Evolutionary conservation across 2,888 invertebrate species (phyloP), one percentile per base, ranked within the genome.

Genomic region (Chaitophorus viminalis): DNA sequence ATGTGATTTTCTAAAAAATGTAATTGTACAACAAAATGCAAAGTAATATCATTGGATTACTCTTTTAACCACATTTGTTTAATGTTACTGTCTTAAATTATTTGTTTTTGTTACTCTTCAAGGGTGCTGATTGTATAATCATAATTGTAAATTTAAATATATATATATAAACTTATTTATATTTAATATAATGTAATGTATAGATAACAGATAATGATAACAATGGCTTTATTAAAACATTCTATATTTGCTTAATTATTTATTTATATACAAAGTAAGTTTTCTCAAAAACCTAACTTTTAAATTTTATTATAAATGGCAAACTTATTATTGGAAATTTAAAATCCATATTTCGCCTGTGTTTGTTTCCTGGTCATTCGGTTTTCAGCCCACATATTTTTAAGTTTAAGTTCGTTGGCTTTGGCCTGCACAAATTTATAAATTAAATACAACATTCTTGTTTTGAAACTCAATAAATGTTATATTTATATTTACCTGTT

Each of bases 341-440:
- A 98, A 93, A 98, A 98, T 76, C 98, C 98, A 93, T 98, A 98
- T 94, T 98, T 98, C 65, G 96, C 95, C 91, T 97, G 96, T n/a
- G 98, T 97, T 92, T 97, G 96, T 91, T 95, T 94, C 90, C 95
- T 94, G 5, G 95, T 95, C 92, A 95, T 94, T 90, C 95, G 94
- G 91, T 96, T 98, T 90, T 95, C 94, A 11, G 98, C 95, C 98
- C 98, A 99, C 92, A 97, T 96, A 91, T 97, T 98, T 91, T 98
- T 96, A 82, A 99, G 92, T 91, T 98, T 98, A 89, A 96, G 93
- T 92, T 99, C 98, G 92, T 98, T 96, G 89, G 97, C 97, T 92
- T 98, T 98, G 4, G 98, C 99, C 94, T 97, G 94, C 89, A 94
- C 93, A 90, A 36, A 89, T 88, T 72, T 77, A 76, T 78, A 68